A percentile compares a stretch with the other conserved stretches of the same genome.
Conservation (phyloP, 2,797 vertebrate species). For the Manis pentadactyla region DNA sequence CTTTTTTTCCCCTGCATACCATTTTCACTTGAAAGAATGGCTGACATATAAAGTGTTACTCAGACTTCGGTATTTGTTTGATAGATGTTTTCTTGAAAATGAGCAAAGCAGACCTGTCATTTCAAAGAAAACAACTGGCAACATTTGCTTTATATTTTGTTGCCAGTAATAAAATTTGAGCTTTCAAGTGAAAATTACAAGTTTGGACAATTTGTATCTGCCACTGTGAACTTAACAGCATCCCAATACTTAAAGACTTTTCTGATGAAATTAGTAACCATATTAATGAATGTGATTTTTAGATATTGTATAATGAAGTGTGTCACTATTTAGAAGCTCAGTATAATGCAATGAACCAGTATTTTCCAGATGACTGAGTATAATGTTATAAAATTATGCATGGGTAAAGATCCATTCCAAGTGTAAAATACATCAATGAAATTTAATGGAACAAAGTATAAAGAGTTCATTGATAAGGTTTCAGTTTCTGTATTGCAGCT, state of each 20-base stretch:
- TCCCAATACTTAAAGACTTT: slow-evolving; percentile 9
- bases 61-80: slow-evolving; percentile 43
- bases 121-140: slow-evolving; percentile 13
- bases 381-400: slow-evolving; percentile 16
- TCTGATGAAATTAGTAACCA: background rate
- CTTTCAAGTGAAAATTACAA: slow-evolving; percentile 28
- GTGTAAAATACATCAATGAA: background rate
- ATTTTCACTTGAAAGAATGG: slow-evolving; percentile 57
- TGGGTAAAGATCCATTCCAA: background rate
- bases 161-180: slow-evolving; percentile 17
- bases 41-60: background rate
- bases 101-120: background rate
- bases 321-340: background rate
- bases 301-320: slow-evolving; percentile 5
- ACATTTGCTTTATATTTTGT: background rate
- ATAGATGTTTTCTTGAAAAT: slow-evolving; percentile 38
- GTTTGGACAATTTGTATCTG: slow-evolving; percentile 45
- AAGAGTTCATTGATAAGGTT: slow-evolving; percentile 12
- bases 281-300: slow-evolving; percentile 47
- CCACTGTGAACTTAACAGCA: background rate
- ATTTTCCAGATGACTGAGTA: slow-evolving; percentile 34
- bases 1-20: background rate
- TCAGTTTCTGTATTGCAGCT: slow-evolving; percentile 12
- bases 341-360: background rate
- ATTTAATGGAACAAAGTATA: background rate